Base-by-base conservation (phyloP, 2,888 invertebrate genomes). In the Rhogogaster chlorosoma region DNA sequence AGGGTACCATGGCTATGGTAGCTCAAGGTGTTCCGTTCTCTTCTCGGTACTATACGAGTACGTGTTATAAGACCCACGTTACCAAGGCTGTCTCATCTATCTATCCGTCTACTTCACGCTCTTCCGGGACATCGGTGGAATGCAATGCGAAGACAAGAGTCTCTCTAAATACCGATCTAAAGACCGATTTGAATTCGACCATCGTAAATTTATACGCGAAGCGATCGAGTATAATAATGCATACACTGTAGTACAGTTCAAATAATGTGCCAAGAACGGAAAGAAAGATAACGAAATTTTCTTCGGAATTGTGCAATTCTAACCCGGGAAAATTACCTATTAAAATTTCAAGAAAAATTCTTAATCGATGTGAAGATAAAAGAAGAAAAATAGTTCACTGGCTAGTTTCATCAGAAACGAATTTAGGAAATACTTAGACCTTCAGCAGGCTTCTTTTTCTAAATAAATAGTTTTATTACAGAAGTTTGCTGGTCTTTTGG, bases 91-190 rank as follows among this genome's bases (percentile, higher is more conserved):
- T 42, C 71, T 73, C 71, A 18, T 53, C 53, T 77, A 32, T 77
- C 77, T 53, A 77, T 53, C 53, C 77, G 29, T 73, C 71, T 42
- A 18, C 15, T 22, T 9, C 73, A 49, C 29, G 29, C 77, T 77
- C 77, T 77, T 77, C 77, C 77, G 77, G 77, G 77, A 77, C 32
- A 18, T 4, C 77, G 49, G n/a, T 53, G 53, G 53, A 53, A 77
- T 77, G 77, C 77, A 26, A 53, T 29, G n/a, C 32, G 26, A 42
- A n/a, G 77, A 32, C 77, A 49, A 49, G 77, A 12, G 12, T 38
- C 77, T 29, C 77, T 53, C 32, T 53, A n/a, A n/a, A 77, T 77
- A 42, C 71, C n/a, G 71, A 42, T 73, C 71, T 42, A 22, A 42
- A 42, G 67, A 73, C 38, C 4, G 22, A n/a, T 42, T 36, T 22